These are phyloP conservation scores for Seriola rivoliana DNA, from an alignment of 2,113 vertebrate species.

Conservation along the genomic window DNA sequence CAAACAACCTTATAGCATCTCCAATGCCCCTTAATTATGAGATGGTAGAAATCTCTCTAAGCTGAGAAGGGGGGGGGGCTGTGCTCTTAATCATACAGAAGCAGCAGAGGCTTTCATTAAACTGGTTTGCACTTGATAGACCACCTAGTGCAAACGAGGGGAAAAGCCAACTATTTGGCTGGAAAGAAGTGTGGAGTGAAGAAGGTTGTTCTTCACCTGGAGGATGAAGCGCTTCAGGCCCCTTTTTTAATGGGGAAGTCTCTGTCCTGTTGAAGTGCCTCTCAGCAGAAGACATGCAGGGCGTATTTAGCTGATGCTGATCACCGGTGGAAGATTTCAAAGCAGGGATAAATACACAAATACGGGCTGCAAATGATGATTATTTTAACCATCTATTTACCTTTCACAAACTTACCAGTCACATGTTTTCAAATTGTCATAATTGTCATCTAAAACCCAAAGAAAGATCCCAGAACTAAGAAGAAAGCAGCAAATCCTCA, in stretches of 20 bases:
- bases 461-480: too few relatives aligned
- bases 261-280: too few relatives aligned
- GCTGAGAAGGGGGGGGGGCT: neutral
- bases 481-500: too few relatives aligned
- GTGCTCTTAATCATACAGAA: slow-evolving; percentile 2
- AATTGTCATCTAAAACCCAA: too few relatives aligned
- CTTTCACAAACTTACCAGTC: too few relatives aligned
- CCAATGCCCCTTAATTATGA: slow-evolving; percentile 9
- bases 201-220: neutral
- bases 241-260: neutral
- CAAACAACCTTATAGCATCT: slow-evolving; percentile 2
- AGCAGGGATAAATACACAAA: neutral
- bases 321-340: neutral
- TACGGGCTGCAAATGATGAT: neutral
- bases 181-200: slow-evolving; percentile 6
- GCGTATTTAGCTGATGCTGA: neutral
- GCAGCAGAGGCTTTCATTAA: slow-evolving; percentile 15
- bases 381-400: neutral
- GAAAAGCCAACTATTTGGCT: neutral
- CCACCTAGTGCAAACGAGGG: neutral
- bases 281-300: too few relatives aligned
- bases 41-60: neutral
- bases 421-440: too few relatives aligned
- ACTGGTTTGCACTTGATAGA: slow-evolving; percentile 21
- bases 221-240: neutral